phyloP scores from a whole-genome alignment of 92 coral and sea anemone species.

The Palythoa grandis region DNA sequence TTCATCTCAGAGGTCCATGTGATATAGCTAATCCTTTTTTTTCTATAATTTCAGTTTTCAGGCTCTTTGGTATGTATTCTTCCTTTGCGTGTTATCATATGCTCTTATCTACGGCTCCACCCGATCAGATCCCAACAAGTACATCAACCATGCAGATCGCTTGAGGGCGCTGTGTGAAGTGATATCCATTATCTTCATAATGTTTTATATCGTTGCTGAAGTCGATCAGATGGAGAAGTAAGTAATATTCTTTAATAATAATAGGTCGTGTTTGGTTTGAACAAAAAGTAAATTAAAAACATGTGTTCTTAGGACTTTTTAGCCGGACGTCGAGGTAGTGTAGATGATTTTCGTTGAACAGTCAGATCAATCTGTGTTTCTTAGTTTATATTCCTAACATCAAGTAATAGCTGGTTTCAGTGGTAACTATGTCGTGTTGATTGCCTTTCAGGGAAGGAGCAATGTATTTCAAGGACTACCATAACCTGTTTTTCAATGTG shows the following conservation, averaged over 20 bases:
- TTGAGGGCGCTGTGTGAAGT: constrained; percentile 87
- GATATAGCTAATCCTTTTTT: neutral
- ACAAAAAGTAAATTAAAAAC: no score
- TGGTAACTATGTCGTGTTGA: neutral
- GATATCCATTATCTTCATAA: constrained; percentile 63
- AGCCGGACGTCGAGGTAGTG: no score
- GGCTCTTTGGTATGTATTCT: constrained; percentile 67
- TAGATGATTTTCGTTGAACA: neutral
- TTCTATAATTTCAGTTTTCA: constrained; percentile 59
- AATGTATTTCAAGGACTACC: constrained; percentile 63
- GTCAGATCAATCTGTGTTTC: constrained; percentile 63
- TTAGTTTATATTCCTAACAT: neutral
- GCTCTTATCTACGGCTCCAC: constrained; percentile 86
- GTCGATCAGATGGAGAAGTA: constrained; percentile 77
- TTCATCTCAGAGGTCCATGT: no score
- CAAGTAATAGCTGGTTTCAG: constrained; percentile 32
- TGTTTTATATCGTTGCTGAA: constrained; percentile 80
- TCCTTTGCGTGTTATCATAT: constrained; percentile 74
- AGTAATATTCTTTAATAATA: constrained; percentile 23
- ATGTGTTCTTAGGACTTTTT: no score
- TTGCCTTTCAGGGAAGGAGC: constrained; percentile 56
- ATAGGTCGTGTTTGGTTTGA: neutral
- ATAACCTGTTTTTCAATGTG: constrained; percentile 64
- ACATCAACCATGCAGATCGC: constrained; percentile 72
- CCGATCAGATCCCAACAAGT: constrained; percentile 66